Conservation (phyloP, 2,888 invertebrate genomes). For the Malachius bipustulatus region DNA sequence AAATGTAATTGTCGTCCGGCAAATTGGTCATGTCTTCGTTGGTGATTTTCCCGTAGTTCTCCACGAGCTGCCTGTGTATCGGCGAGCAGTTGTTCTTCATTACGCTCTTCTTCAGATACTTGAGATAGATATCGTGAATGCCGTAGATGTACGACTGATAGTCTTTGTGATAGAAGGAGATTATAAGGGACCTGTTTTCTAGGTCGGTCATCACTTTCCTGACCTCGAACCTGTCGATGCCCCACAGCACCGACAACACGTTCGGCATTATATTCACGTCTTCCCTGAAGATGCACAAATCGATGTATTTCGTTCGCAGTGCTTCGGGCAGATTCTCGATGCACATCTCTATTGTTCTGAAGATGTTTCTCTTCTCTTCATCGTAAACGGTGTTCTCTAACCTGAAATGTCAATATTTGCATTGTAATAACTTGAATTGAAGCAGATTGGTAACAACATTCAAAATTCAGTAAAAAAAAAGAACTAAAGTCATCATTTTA, state of each 20-base stretch:
- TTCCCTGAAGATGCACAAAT: constrained; percentile 54
- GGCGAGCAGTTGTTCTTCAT: constrained; percentile 36
- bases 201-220: constrained; percentile 52
- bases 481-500: no score
- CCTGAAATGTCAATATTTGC: no score
- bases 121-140: constrained; percentile 55
- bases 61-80: constrained; percentile 47
- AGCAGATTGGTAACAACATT: no score
- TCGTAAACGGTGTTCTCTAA: constrained; percentile 19
- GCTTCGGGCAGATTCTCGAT: constrained; percentile 43
- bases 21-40: constrained; percentile 44
- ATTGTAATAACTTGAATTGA: no score
- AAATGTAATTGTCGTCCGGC: constrained; percentile 60
- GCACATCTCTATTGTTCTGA: constrained; percentile 31
- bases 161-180: constrained; percentile 48
- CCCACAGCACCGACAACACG: constrained; percentile 41
- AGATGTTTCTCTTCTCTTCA: constrained; percentile 11
- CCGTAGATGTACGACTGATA: constrained; percentile 54
- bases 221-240: constrained; percentile 37
- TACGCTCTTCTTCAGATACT: constrained; percentile 44
- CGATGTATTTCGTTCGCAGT: constrained; percentile 42
- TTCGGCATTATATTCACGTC: constrained; percentile 45
- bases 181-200: constrained; percentile 53
- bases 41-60: constrained; percentile 44
- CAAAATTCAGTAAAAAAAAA: no score